Percentiles rank a stretch among this genome's conserved stretches.
phyloP scores from a whole-genome alignment of 2,797 vertebrate genomes.

The Morus bassanus region DNA sequence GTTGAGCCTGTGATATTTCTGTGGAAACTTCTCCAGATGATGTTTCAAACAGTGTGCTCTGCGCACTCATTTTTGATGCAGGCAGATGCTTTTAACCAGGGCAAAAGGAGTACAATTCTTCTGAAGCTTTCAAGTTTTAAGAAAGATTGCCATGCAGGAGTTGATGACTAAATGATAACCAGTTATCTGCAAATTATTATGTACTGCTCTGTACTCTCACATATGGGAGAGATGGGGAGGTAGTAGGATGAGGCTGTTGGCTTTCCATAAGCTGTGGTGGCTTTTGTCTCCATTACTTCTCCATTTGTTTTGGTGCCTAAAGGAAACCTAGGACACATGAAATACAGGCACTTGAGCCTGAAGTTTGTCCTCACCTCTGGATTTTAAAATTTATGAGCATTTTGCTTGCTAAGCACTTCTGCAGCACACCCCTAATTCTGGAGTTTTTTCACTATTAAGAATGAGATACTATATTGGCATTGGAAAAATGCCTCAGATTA shows the following conservation, averaged over 20 bases:
- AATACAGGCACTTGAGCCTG: neutral
- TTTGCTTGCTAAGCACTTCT: neutral
- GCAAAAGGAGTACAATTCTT: neutral
- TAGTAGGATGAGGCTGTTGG: neutral
- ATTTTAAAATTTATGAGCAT: neutral
- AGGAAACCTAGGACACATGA: neutral
- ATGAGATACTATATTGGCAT: neutral
- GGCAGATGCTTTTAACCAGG: neutral
- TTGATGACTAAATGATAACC: neutral
- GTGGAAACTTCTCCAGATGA: neutral
- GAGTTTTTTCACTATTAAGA: neutral
- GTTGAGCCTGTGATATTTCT: neutral
- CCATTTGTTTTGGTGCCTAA: neutral
- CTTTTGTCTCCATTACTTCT: neutral
- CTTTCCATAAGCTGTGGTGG: neutral
- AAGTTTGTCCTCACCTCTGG: neutral
- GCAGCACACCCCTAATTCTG: neutral
- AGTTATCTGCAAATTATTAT: neutral
- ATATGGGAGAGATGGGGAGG: neutral
- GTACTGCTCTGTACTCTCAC: neutral
- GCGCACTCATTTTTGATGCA: accelerated
- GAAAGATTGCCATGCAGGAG: accelerated
- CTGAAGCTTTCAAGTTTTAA: neutral
- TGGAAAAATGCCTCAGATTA: neutral
- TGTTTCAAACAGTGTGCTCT: neutral